Evolutionary conservation across 92 coral and sea anemone species (phyloP).

Genomic region (Epizoanthus fatuus): DNA sequence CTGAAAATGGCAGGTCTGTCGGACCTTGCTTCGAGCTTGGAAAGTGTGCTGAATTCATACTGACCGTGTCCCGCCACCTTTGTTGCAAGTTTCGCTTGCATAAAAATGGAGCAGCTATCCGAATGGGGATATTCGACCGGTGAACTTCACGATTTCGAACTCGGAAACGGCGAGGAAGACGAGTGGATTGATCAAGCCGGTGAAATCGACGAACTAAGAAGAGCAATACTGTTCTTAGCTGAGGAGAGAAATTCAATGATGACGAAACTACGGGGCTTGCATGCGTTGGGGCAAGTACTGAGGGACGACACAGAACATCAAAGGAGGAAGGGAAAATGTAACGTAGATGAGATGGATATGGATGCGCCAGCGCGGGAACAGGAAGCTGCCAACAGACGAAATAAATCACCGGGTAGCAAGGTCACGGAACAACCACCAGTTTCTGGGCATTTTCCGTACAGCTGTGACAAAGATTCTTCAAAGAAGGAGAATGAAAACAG

Average conservation of each 20-base stretch:
- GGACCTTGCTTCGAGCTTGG: background rate
- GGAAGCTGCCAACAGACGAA: constrained; percentile 28
- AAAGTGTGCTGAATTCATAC: background rate
- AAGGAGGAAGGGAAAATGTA: background rate
- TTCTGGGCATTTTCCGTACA: background rate
- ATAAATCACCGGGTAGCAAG: background rate
- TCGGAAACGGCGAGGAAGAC: constrained; percentile 54
- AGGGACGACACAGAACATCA: constrained; percentile 3
- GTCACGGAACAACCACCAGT: constrained; percentile 32
- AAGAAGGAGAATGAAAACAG: constrained; percentile 10
- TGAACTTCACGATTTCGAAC: constrained; percentile 58
- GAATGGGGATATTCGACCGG: constrained; percentile 22
- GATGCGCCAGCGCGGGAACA: constrained; percentile 6
- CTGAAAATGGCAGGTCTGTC: constrained; percentile 4
- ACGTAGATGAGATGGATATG: constrained; percentile 21
- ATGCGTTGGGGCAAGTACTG: constrained; percentile 52
- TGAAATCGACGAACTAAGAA: constrained; percentile 59
- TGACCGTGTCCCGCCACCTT: constrained; percentile 20
- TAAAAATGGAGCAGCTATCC: constrained; percentile 25
- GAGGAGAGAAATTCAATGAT: constrained; percentile 70
- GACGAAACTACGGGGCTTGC: constrained; percentile 53
- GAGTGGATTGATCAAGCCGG: constrained; percentile 50
- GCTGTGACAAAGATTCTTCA: background rate
- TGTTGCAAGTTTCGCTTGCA: background rate
- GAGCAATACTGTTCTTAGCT: constrained; percentile 53